Conservation (phyloP, 1,140 invertebrate species). For the Plodia interpunctella region DNA sequence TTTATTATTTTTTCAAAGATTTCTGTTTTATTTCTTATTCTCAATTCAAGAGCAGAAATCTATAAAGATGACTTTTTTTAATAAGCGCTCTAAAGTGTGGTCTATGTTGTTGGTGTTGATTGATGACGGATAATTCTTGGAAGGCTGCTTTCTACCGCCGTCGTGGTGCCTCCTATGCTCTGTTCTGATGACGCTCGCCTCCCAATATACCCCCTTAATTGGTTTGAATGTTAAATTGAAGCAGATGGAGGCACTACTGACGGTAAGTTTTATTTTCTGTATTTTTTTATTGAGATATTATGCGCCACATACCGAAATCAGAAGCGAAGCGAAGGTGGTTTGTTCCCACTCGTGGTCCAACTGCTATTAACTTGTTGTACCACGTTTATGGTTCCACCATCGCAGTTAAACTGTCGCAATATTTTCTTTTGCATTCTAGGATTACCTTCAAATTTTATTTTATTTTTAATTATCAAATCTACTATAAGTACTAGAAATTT, state of each 20-base stretch:
- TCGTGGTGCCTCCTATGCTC: conserved; percentile 74
- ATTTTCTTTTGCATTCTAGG: no score
- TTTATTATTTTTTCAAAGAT: not conserved
- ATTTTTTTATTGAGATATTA: no score
- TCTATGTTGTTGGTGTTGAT: conserved; percentile 51
- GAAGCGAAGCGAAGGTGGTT: no score
- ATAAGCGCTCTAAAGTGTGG: conserved; percentile 31
- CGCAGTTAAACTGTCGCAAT: no score
- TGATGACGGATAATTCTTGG: conserved; percentile 72
- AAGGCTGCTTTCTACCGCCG: conserved; percentile 52
- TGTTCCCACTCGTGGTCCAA: no score
- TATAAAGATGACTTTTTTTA: not conserved
- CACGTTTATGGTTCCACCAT: no score
- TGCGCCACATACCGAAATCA: no score
- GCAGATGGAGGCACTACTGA: conserved; percentile 51
- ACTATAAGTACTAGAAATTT: no score
- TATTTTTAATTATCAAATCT: no score
- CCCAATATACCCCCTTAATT: conserved; percentile 22
- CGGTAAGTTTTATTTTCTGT: conserved; percentile 39
- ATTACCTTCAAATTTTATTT: no score
- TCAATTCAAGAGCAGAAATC: not conserved
- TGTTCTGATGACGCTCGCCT: conserved; percentile 68
- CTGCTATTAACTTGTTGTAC: no score
- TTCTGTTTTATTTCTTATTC: not conserved
- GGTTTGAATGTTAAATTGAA: conserved; percentile 3